A percentile compares a stretch with the other conserved stretches of the same genome.
Evolutionary conservation across 2,888 invertebrate species (phyloP).

Genomic region (Megaustenia siamemsis): DNA sequence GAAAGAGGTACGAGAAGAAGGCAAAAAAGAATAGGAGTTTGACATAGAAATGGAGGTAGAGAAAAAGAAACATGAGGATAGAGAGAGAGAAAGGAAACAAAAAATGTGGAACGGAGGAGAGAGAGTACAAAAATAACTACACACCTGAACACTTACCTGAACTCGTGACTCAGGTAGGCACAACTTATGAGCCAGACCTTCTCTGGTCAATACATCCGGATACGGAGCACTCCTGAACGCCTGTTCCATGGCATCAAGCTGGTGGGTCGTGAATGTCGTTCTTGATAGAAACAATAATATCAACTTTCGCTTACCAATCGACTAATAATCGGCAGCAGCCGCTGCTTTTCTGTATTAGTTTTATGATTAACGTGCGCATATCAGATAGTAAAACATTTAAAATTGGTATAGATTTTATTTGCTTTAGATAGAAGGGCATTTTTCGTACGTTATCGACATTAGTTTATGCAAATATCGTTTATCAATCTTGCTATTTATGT

Average conservation of each 20-base stretch:
- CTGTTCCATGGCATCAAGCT: slow-evolving; percentile 93
- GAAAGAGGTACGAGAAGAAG: too few species aligned
- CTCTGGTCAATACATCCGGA: slow-evolving; percentile 96
- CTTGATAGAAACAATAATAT: slow-evolving; percentile 81
- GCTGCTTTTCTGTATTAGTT: too few species aligned
- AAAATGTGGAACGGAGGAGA: background rate
- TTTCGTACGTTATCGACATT: too few species aligned
- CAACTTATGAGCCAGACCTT: slow-evolving; percentile 93
- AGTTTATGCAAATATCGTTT: too few species aligned
- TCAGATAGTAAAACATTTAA: too few species aligned
- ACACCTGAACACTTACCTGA: slow-evolving; percentile 65
- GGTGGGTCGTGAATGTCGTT: slow-evolving; percentile 97
- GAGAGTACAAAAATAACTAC: background rate
- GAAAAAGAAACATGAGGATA: background rate
- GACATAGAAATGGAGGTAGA: background rate
- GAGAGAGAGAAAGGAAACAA: background rate
- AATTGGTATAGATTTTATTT: too few species aligned
- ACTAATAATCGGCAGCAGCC: too few species aligned
- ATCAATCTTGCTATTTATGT: too few species aligned
- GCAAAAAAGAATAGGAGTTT: too few species aligned
- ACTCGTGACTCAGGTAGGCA: slow-evolving; percentile 89
- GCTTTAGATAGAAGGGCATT: too few species aligned
- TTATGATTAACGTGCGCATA: too few species aligned
- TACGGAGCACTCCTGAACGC: slow-evolving; percentile 97
- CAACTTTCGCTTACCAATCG: background rate